Evolutionary conservation across 2,797 vertebrate species (phyloP).

Genomic region (Fistularia commersonii): DNA sequence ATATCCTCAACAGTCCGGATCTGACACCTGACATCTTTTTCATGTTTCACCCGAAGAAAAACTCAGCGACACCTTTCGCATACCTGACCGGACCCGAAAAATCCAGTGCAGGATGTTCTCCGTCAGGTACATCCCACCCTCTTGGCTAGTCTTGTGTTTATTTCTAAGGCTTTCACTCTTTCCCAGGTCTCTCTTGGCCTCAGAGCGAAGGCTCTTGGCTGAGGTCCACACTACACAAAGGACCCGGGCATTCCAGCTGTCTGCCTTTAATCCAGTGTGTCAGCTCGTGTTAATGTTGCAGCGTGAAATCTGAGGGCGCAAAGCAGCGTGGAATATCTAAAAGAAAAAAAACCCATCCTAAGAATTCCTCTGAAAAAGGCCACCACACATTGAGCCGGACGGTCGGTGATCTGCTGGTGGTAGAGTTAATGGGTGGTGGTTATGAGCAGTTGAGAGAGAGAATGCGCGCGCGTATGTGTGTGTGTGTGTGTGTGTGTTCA

Average conservation of each 20-base stretch:
- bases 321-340: slow-evolving; percentile 89
- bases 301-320: slow-evolving; percentile 95
- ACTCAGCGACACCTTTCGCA: not conserved
- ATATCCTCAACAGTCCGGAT: too few relatives aligned
- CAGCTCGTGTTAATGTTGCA: slow-evolving; percentile 98
- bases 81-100: slow-evolving; percentile 24
- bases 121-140: slow-evolving; percentile 69
- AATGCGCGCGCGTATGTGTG: not conserved
- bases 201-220: slow-evolving; percentile 89
- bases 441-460: slow-evolving; percentile 25
- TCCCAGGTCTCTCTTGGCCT: slow-evolving; percentile 85
- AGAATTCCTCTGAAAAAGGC: slow-evolving; percentile 88
- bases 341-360: slow-evolving; percentile 80
- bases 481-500: slow-evolving; percentile 2
- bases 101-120: slow-evolving; percentile 47
- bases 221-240: slow-evolving; percentile 92
- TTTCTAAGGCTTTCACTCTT: slow-evolving; percentile 73
- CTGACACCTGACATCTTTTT: too few relatives aligned
- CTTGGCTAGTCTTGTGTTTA: slow-evolving; percentile 67
- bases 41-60: too few relatives aligned
- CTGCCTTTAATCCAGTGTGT: slow-evolving; percentile 98
- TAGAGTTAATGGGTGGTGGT: slow-evolving; percentile 70
- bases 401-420: slow-evolving; percentile 48
- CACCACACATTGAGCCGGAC: slow-evolving; percentile 44
- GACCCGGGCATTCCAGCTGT: slow-evolving; percentile 96